phyloP scores from a whole-genome alignment of 2,113 vertebrate genomes.

The Centrocercus urophasianus region DNA sequence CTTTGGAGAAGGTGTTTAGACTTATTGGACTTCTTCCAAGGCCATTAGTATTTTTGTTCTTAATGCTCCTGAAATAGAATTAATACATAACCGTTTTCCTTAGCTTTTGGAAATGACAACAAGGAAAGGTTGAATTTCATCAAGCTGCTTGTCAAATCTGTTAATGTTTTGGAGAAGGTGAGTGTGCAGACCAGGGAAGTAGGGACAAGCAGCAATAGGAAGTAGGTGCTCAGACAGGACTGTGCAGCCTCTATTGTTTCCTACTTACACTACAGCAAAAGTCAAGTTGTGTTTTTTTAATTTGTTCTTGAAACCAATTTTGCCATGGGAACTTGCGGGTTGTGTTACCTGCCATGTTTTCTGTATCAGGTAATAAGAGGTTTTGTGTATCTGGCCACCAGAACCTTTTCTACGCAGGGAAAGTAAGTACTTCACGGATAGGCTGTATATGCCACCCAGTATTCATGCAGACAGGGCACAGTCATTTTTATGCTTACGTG shows the following conservation, averaged over 20 bases:
- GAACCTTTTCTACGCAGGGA: neutral
- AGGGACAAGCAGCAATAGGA: neutral
- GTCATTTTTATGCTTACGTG: neutral
- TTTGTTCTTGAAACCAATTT: neutral
- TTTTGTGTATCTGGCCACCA: neutral
- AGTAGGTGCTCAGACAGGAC: neutral
- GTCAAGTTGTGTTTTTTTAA: neutral
- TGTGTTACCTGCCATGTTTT: neutral
- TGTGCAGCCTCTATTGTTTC: neutral
- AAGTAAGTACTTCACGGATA: neutral
- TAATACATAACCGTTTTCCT: neutral
- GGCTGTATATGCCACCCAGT: neutral
- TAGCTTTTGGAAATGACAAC: neutral
- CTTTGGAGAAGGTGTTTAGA: neutral
- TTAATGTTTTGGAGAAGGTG: neutral
- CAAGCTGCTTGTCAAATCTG: neutral
- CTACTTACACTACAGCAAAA: neutral
- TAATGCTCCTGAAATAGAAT: neutral
- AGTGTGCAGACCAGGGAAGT: neutral
- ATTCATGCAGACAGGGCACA: neutral
- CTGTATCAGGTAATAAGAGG: neutral
- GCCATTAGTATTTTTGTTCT: neutral
- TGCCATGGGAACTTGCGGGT: neutral
- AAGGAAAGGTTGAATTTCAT: neutral
- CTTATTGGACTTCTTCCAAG: conserved; percentile 1